phyloP scores from a whole-genome alignment of 2,888 invertebrate genomes.

The Drosophila maculinotata region DNA sequence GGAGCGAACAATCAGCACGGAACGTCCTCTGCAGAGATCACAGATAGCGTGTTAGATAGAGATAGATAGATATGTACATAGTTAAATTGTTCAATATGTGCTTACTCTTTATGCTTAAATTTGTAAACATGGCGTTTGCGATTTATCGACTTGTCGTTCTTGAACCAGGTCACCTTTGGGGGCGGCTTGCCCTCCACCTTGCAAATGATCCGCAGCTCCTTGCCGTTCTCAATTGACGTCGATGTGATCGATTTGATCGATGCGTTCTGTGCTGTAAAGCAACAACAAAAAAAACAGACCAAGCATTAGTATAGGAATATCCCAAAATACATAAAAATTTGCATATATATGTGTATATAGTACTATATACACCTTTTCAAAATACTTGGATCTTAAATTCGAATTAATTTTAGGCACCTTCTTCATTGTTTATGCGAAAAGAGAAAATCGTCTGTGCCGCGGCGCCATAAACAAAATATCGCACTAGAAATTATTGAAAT shows the following conservation, averaged over 20 bases:
- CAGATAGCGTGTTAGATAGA: not conserved
- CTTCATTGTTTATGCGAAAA: constrained; percentile 55
- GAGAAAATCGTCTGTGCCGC: constrained; percentile 29
- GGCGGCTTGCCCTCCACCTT: constrained; percentile 91
- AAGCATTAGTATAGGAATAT: constrained; percentile 35
- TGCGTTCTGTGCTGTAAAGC: constrained; percentile 85
- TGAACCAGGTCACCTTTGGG: constrained; percentile 93
- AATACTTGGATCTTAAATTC: constrained; percentile 28
- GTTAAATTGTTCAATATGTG: constrained; percentile 31
- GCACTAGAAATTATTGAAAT: constrained; percentile 59
- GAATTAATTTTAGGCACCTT: constrained; percentile 35
- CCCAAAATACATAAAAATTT: too few species aligned
- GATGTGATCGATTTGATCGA: constrained; percentile 83
- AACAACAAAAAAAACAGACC: constrained; percentile 43
- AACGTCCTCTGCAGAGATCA: constrained; percentile 89
- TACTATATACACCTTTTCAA: constrained; percentile 1
- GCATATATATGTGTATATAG: not conserved
- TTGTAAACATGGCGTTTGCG: constrained; percentile 84
- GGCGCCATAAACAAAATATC: constrained; percentile 68
- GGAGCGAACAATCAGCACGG: constrained; percentile 92
- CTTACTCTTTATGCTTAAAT: constrained; percentile 85
- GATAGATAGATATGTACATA: not conserved
- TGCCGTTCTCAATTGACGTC: constrained; percentile 84
- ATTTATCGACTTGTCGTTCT: constrained; percentile 88
- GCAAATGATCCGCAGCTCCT: constrained; percentile 89